These are phyloP conservation scores for Timema cristinae DNA, from an alignment of 2,888 invertebrate species.

Conservation along the genomic window DNA sequence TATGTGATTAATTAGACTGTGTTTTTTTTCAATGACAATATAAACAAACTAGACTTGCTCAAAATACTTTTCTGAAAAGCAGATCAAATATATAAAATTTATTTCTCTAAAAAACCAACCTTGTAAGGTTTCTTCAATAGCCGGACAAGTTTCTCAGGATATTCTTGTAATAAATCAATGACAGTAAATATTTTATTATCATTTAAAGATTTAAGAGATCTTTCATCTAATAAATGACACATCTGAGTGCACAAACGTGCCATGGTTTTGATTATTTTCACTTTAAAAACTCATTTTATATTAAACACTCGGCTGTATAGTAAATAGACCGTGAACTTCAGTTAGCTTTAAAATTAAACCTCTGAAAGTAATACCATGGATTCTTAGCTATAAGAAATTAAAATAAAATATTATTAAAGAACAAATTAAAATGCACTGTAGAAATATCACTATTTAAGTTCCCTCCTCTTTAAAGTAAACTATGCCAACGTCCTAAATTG, in stretches of 20 bases:
- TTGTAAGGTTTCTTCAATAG: conserved; percentile 50
- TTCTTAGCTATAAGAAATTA: too few relatives aligned
- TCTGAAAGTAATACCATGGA: too few relatives aligned
- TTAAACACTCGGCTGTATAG: neutral
- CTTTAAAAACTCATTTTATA: neutral
- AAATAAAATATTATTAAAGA: too few relatives aligned
- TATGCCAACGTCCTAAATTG: too few relatives aligned
- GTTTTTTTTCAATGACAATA: neutral
- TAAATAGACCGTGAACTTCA: neutral
- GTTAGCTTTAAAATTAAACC: neutral
- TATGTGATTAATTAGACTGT: too few relatives aligned
- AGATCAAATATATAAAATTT: too few relatives aligned
- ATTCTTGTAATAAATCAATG: conserved; percentile 55
- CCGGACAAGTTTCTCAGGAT: conserved; percentile 51
- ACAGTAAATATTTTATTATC: conserved; percentile 53
- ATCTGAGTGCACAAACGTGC: conserved; percentile 25
- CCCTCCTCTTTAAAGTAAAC: too few relatives aligned
- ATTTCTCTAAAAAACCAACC: conserved; percentile 37
- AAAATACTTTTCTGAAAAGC: neutral
- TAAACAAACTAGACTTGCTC: neutral
- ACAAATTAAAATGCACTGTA: too few relatives aligned
- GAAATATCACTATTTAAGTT: too few relatives aligned
- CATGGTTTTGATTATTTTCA: conserved; percentile 18
- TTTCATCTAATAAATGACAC: conserved; percentile 44
- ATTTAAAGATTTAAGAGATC: conserved; percentile 47